Base-by-base conservation (phyloP, 2,113 vertebrate species). In the Panthera leo region DNA sequence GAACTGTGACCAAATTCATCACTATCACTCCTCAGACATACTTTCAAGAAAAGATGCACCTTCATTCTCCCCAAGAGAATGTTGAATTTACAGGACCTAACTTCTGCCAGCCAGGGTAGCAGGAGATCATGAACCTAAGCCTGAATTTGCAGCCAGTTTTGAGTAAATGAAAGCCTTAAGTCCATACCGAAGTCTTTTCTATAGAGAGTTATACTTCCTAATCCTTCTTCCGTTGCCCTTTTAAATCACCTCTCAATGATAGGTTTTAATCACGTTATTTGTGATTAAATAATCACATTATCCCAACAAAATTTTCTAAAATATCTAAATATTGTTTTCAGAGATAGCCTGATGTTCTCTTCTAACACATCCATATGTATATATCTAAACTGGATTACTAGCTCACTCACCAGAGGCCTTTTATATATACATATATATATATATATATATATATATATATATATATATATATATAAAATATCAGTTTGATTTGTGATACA, bases 401-500 rank as follows among this genome's bases (percentile, higher is more conserved):
- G 39, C 68, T 97, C 80, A 58, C 58, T 95, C 15, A 93, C 93
- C 68, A 93, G 39, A 89, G 39, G 19, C 55, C n/a, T 27, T 87
- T 48, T 53, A 58, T 36, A 23, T 13, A n/a, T 7, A 15, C 73
- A 12, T 92, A 5, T 92, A 2, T 13, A n/a, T 7, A 15, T 84
- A 12, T 92, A 5, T 92, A 2, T 13, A n/a, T 7, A 15, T 84
- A 12, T 92, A 5, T 92, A 2, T n/a, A n/a, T 53, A 58, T 36
- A 23, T 53, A 58, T 36, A 23, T 13, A n/a, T 7, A 15, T 84
- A 12, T 92, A 5, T 92, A 2, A 39, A 39, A 39, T 39, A 45
- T 61, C 27, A 14, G 4, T 89, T 58, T 82, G 34, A 80, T 18
- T 13, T 53, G 34, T 2, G 9, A 11, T 34, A 85, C 70, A 80